Evolutionary conservation across 2,888 invertebrate genomes (phyloP), one percentile per base, ranked within the genome.

Genomic region (Archips crataeganus): DNA sequence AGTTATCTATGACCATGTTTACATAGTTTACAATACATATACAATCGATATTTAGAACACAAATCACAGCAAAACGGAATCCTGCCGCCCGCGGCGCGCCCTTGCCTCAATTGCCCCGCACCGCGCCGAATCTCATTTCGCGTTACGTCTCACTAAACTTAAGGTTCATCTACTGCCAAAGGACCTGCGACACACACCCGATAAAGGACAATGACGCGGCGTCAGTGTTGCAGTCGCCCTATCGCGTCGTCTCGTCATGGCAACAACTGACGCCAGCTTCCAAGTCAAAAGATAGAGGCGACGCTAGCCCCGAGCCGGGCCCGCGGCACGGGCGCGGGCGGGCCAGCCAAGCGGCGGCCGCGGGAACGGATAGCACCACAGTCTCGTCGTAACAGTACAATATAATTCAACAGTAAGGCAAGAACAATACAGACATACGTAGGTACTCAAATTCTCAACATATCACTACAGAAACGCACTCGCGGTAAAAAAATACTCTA

Each of bases 61-160:
- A 82, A 85, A 83, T 86, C 83, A 86, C 85, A 85, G 84, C 78
- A 78, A 77, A 77, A 80, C 78, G 78, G 78, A 80, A 82, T 83
- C 71, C 74, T 47, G 42, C 66, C 54, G 60, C 51, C 71, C 71
- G 71, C 71, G 65, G 36, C 60, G 61, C 71, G 51, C 45, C 45
- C 32, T 57, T 8, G 32, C 57, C 47, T 23, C 23, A 23, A 23
- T 23, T 23, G 23, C 23, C 23, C 23, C 23, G 23, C 23, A 23
- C 23, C 49, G 49, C 49, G 13, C 49, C n/a, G 49, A 5, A 6
- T 39, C 39, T 39, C 39, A 39, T 4, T 39, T 23, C 23, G 23
- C 23, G 23, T 23, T 23, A 23, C 23, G 23, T 23, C n/a, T n/a
- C n/a, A n/a, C n/a, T n/a, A n/a, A n/a, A n/a, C n/a, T n/a, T n/a